Evolutionary conservation across 1,140 invertebrate genomes (phyloP).

Genomic region (Archivesica marissinica): DNA sequence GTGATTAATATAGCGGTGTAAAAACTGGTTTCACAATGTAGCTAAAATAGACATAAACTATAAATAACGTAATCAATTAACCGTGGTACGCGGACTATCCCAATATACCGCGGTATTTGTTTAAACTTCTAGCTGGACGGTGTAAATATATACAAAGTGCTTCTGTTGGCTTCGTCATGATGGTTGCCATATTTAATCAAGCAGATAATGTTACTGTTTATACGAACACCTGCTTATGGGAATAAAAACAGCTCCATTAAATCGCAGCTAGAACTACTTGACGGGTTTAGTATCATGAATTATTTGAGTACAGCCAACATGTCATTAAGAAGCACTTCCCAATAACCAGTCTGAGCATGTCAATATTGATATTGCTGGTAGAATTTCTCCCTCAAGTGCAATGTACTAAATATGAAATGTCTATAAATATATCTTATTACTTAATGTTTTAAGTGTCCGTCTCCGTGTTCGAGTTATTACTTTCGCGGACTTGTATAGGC

Average conservation of each 20-base stretch:
- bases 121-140: no score
- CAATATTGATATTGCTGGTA: slow-evolving; percentile 10
- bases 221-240: background rate
- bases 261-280: background rate
- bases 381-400: background rate
- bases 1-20: no score
- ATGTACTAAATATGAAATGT: background rate
- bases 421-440: background rate
- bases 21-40: no score
- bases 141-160: no score
- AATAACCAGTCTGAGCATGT: background rate
- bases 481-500: no score
- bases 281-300: background rate
- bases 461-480: no score
- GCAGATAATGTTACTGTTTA: background rate
- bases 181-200: background rate
- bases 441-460: slow-evolving; percentile 15
- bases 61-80: no score
- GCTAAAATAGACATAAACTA: no score
- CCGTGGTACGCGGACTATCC: no score
- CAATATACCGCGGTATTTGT: no score
- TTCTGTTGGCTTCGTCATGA: no score
- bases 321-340: background rate
- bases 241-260: background rate
- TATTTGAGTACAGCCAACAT: background rate